Conservation (phyloP, 2,888 invertebrate species). For the Branchinecta sandiegonensis region DNA sequence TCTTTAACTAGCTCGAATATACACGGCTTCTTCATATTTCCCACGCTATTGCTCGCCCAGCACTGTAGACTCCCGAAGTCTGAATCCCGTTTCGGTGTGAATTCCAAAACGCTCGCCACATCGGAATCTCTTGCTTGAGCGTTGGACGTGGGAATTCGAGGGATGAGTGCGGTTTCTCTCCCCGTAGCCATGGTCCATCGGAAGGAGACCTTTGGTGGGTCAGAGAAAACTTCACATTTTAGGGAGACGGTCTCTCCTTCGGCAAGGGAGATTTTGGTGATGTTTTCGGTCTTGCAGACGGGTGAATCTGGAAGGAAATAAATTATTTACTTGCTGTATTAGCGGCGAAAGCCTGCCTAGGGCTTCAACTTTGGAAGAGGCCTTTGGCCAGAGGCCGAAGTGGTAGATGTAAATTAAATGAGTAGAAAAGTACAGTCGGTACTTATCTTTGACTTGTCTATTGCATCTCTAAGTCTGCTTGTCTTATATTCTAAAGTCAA, state of each 20-base stretch:
- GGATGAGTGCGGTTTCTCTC: conserved; percentile 58
- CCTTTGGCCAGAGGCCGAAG: not conserved
- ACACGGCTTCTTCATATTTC: conserved; percentile 56
- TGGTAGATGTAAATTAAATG: too few species aligned
- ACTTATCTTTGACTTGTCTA: too few species aligned
- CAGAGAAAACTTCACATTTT: conserved; percentile 67
- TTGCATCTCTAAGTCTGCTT: too few species aligned
- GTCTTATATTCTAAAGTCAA: too few species aligned
- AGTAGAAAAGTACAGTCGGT: too few species aligned
- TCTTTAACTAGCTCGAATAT: conserved; percentile 49
- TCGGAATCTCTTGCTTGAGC: conserved; percentile 17
- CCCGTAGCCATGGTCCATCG: conserved; percentile 83
- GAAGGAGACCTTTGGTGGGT: conserved; percentile 64
- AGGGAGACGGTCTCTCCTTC: conserved; percentile 63
- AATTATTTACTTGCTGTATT: too few species aligned
- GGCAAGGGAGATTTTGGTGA: conserved; percentile 47
- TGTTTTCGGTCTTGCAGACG: conserved; percentile 41
- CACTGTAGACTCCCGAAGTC: conserved; percentile 63
- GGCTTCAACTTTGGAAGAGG: not conserved
- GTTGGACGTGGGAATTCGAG: conserved; percentile 18
- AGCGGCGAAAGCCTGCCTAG: too few species aligned
- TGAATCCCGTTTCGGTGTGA: conserved; percentile 56
- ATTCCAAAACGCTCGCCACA: conserved; percentile 50
- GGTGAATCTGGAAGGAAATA: conserved; percentile 54
- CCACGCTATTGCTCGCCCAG: conserved; percentile 55